phyloP scores from a whole-genome alignment of 1,140 invertebrate species.

The Heliothis virescens region DNA sequence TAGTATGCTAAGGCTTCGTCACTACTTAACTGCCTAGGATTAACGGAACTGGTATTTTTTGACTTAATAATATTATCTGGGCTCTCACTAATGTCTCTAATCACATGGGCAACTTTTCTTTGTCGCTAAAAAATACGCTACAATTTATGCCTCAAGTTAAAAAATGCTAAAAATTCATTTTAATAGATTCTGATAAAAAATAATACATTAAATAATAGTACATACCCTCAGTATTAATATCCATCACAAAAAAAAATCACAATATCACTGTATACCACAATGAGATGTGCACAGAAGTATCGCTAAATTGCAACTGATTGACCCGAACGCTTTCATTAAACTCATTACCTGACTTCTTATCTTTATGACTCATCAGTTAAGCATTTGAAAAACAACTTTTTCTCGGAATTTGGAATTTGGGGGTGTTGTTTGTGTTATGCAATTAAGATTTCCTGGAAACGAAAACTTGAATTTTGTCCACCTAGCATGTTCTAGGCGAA shows the following conservation, averaged over 20 bases:
- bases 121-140: background rate
- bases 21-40: conserved; percentile 2
- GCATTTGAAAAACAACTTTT: conserved; percentile 26
- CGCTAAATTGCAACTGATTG: conserved; percentile 2
- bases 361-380: conserved; percentile 33
- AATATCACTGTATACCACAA: background rate
- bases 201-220: conserved; percentile 2
- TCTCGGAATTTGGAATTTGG: conserved; percentile 32
- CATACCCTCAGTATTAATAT: conserved; percentile 3
- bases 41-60: too few species aligned
- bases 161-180: conserved; percentile 4
- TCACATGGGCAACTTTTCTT: too few species aligned
- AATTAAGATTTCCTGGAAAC: conserved; percentile 42
- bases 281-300: background rate
- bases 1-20: conserved; percentile 21
- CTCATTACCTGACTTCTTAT: conserved; percentile 22
- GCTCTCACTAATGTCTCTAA: too few species aligned
- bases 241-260: background rate
- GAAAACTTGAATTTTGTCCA: conserved; percentile 40
- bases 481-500: conserved; percentile 29
- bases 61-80: too few species aligned
- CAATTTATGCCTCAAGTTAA: background rate
- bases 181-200: conserved; percentile 1
- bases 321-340: background rate
- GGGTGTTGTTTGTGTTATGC: conserved; percentile 38